Base-by-base conservation (phyloP, 2,888 invertebrate species). In the Caenorhabditis sp. region DNA sequence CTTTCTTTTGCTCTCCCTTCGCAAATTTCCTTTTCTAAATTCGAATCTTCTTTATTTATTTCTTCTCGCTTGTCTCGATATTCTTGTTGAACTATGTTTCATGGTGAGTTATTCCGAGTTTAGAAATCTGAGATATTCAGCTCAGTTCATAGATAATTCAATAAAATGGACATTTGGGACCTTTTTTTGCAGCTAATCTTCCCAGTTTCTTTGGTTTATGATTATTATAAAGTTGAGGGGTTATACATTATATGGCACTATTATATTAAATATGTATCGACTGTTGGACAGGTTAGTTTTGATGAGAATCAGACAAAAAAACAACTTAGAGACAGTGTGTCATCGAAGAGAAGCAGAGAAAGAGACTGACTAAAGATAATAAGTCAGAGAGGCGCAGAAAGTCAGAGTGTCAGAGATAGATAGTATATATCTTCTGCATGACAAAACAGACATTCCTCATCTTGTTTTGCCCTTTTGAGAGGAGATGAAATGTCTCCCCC, bases 171-270 rank as follows among this genome's bases (percentile, higher is more conserved):
- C 21, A 55, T 26, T 55, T n/a, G 26, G 24, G 55, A 26, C 17
- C 17, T 26, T 26, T 58, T n/a, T 36, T 76, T 78, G 8, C 74
- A 81, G 81, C 37, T 81, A 58, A 79, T 81, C n/a, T 81, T 81
- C 69, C 76, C 77, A 27, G 55, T 62, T 1, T 74, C 76, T 2
- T 62, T 76, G 31, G 62, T 78, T 31, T 81, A 73, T 70, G 82
- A 82, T 58, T 81, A 73, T 62, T 82, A 69, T 62, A 66, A 66
- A 19, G 71, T 76, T 27, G 73, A 78, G 57, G 43, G 60, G 12
- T 59, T 81, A 8, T 81, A 80, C 65, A 69, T 70, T n/a, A 37
- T 64, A 36, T 83, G 83, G 83, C 81, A 82, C 50, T 63, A 66
- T 50, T 83, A 82, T 62, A 71, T 84, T 24, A 66, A 76, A 53